A percentile compares a stretch with the other conserved stretches of the same genome.
These are phyloP conservation scores for Archivesica marissinica DNA, from an alignment of 1,140 invertebrate species.

Conservation along the genomic window DNA sequence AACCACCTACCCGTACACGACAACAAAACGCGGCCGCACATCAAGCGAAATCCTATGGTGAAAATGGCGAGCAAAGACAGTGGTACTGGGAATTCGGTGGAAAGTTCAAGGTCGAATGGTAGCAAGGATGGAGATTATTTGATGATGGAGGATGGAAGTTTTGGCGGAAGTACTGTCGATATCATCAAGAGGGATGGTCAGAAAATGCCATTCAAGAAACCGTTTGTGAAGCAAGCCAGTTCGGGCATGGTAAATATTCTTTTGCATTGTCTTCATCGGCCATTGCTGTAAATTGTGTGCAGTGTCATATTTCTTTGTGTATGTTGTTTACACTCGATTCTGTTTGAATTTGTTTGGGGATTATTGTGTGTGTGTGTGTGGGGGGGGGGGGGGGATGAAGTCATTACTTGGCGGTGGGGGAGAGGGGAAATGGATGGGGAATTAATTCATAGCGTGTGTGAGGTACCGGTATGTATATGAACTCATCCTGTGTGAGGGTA, in stretches of 20 bases:
- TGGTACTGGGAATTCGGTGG: conserved; percentile 70
- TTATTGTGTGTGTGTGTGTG: too few species aligned
- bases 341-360: too few species aligned
- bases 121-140: conserved; percentile 64
- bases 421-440: too few species aligned
- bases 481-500: too few species aligned
- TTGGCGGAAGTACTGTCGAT: conserved; percentile 60
- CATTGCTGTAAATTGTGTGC: background rate
- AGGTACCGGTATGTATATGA: too few species aligned
- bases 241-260: conserved; percentile 62
- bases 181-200: conserved; percentile 64
- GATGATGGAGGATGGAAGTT: conserved; percentile 47
- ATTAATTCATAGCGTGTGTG: too few species aligned
- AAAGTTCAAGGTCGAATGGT: conserved; percentile 69
- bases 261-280: background rate
- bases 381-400: too few species aligned
- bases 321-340: too few species aligned
- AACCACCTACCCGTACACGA: background rate
- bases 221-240: conserved; percentile 70
- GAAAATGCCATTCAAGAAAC: conserved; percentile 31
- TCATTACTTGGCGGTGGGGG: too few species aligned
- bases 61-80: conserved; percentile 78
- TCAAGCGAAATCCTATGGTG: conserved; percentile 71
- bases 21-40: conserved; percentile 51
- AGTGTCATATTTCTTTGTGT: background rate